phyloP scores from a whole-genome alignment of 2,888 invertebrate genomes.

The Cantharis rufa region DNA sequence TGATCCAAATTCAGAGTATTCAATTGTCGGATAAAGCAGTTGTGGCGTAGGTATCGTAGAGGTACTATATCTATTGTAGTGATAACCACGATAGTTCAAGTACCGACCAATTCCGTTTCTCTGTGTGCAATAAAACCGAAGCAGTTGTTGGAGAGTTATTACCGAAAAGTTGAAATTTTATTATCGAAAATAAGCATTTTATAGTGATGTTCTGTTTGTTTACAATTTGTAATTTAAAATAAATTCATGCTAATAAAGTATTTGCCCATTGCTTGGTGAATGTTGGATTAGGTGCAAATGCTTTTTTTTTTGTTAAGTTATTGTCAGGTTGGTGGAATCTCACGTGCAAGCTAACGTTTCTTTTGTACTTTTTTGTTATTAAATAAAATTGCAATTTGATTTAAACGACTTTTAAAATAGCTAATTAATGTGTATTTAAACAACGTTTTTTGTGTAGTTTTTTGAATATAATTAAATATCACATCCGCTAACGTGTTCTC shows the following conservation, averaged over 20 bases:
- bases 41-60: too few species aligned
- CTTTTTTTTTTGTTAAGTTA: neutral
- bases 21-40: too few species aligned
- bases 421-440: neutral
- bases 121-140: too few species aligned
- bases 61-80: too few species aligned
- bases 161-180: too few species aligned
- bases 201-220: neutral
- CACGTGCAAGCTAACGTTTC: neutral
- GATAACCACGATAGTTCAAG: too few species aligned
- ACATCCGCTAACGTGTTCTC: slow-evolving; percentile 18
- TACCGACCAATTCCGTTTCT: too few species aligned
- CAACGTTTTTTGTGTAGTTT: neutral
- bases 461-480: slow-evolving; percentile 6
- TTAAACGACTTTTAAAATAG: neutral
- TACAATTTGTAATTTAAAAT: neutral
- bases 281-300: neutral
- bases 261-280: neutral
- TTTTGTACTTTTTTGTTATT: neutral
- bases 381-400: neutral
- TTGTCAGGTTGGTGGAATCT: neutral
- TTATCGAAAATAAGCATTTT: neutral
- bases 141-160: too few species aligned
- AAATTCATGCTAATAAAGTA: neutral
- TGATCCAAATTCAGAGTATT: too few species aligned